Evolutionary conservation across 2,797 vertebrate genomes (phyloP).

Genomic region (Pipistrellus nathusii): DNA sequence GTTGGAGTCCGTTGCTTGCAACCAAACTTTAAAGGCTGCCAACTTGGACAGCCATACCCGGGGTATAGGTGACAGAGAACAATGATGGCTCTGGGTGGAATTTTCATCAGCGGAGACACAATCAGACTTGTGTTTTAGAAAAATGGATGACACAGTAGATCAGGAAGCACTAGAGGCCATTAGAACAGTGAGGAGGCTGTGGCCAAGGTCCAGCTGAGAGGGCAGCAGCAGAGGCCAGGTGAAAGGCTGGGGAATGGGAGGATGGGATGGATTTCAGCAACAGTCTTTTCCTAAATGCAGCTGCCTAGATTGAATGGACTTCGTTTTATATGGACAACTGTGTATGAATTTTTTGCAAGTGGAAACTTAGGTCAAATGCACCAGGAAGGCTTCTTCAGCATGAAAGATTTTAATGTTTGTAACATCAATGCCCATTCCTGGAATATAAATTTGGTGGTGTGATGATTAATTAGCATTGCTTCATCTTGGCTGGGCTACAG

Average conservation of each 20-base stretch:
- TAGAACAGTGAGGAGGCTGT: background rate
- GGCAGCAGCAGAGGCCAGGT: background rate
- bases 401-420: background rate
- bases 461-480: background rate
- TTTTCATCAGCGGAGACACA: background rate
- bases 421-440: background rate
- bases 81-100: background rate
- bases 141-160: background rate
- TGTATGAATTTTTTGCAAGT: background rate
- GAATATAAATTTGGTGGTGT: slow-evolving; percentile 11
- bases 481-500: background rate
- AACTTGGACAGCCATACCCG: background rate
- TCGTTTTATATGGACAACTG: background rate
- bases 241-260: background rate
- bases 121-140: background rate
- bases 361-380: background rate
- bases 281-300: background rate
- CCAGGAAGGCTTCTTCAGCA: background rate
- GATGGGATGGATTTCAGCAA: background rate
- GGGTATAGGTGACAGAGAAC: background rate
- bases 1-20: background rate
- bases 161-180: background rate
- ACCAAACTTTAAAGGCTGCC: background rate
- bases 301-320: background rate
- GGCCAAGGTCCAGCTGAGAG: background rate